Conservation (phyloP, 2,888 invertebrate species). For the Mythimna lalbum region DNA sequence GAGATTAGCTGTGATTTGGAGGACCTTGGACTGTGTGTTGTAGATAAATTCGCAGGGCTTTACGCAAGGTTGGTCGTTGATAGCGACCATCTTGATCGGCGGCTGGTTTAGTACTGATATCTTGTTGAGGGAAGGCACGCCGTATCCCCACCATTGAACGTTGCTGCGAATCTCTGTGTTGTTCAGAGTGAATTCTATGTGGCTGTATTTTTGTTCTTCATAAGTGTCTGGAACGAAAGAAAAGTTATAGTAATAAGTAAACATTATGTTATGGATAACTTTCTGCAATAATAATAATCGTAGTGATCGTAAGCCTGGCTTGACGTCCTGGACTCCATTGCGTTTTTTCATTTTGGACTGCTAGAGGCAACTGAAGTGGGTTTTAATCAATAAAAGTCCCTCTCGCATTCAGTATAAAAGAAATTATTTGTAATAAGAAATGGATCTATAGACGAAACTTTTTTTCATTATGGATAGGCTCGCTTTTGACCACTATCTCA, state of each 20-base stretch:
- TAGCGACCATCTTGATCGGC: slow-evolving; percentile 71
- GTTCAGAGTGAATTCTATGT: slow-evolving; percentile 85
- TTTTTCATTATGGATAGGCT: too few relatives aligned
- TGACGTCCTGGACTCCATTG: too few relatives aligned
- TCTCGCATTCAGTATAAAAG: too few relatives aligned
- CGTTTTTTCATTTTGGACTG: too few relatives aligned
- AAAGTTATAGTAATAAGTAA: background rate
- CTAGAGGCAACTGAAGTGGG: too few relatives aligned
- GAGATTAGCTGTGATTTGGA: slow-evolving; percentile 77
- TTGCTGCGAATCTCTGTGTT: slow-evolving; percentile 74
- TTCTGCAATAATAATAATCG: too few relatives aligned
- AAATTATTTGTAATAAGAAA: too few relatives aligned
- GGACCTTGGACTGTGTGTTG: slow-evolving; percentile 67
- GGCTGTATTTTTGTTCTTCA: slow-evolving; percentile 90
- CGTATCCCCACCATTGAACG: slow-evolving; percentile 87
- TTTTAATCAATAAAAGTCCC: too few relatives aligned
- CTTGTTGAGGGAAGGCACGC: slow-evolving; percentile 81
- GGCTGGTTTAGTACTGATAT: slow-evolving; percentile 76
- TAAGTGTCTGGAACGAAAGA: slow-evolving; percentile 87
- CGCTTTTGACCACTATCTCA: too few relatives aligned
- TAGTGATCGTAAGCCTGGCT: too few relatives aligned
- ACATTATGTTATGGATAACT: background rate
- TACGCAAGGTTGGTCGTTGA: slow-evolving; percentile 75
- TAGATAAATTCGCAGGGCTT: slow-evolving; percentile 77
- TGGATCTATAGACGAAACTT: too few relatives aligned